Percentiles rank a stretch among this genome's conserved stretches.
Evolutionary conservation across 2,797 vertebrate genomes (phyloP).

Genomic region (Mus minutoides): DNA sequence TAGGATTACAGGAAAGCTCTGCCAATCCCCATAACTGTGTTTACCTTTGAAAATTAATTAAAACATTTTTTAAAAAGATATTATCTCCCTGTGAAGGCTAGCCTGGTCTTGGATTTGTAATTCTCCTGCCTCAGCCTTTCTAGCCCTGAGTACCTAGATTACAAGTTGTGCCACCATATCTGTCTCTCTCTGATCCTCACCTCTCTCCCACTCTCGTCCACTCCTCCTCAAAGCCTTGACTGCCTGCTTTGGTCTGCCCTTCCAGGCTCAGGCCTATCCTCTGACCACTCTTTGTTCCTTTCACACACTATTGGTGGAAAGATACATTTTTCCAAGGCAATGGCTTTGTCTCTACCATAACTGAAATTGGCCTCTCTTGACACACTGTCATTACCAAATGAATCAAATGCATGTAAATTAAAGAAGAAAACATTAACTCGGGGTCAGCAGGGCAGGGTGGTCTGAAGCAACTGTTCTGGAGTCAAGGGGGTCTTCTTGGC

Average conservation of each 20-base stretch:
- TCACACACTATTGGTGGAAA: neutral
- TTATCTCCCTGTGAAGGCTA: neutral
- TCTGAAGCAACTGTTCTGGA: neutral
- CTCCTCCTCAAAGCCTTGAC: neutral
- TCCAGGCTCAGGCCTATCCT: neutral
- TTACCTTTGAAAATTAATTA: neutral
- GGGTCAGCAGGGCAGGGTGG: neutral
- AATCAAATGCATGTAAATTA: neutral
- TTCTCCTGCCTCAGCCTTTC: neutral
- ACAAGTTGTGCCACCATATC: neutral
- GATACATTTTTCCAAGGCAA: rapidly evolving
- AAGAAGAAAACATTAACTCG: neutral
- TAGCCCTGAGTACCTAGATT: neutral
- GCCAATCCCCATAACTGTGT: neutral
- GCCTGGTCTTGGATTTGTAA: neutral
- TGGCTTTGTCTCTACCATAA: neutral
- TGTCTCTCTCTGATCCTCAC: neutral
- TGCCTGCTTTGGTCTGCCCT: neutral
- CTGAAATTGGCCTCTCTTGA: neutral
- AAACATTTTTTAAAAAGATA: neutral
- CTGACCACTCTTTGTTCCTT: neutral
- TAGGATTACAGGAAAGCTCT: neutral
- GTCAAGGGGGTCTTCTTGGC: neutral
- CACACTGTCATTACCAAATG: neutral
- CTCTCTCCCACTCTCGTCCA: neutral